Base-by-base conservation (phyloP, 2,113 vertebrate species). In the Vireo altiloquus region DNA sequence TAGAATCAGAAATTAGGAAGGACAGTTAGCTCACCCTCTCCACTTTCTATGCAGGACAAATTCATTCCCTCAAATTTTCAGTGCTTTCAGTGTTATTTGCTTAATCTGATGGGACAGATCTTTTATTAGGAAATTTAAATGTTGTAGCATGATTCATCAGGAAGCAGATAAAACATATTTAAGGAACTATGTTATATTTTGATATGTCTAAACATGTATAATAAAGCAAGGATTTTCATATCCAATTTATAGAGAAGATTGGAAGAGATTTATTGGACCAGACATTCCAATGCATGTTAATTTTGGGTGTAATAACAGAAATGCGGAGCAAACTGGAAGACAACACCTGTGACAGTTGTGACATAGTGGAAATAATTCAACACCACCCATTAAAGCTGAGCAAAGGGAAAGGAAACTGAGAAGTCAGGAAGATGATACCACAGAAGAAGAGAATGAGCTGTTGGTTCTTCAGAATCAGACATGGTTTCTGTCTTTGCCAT, bases 161-260 rank as follows among this genome's bases (percentile, higher is more conserved):
- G 63, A 95, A 93, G 65, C 7, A 89, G 44, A 52, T 64, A 68
- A 95, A 94, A 96, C 78, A 50, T 52, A 69, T 84, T 64, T 94
- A 78, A 90, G 64, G 42, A 96, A 82, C 33, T 33, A 24, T 37
- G 56, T 63, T 49, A 37, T 33, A 37, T 27, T 77, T 42, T 42
- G 21, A 56, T 76, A 54, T 53, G 77, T 80, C 63, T 85, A 91
- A 96, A 89, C 22, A 44, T 49, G 70, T 85, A 46, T 77, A 94
- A 85, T 72, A 84, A 94, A 94, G 11, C 30, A 85, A 82, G 24
- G n/a, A 80, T 84, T 94, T 87, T 70, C 28, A 31, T 80, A 87
- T 63, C 37, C 13, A 71, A 28, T 84, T 72, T 76, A 44, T 66
- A 37, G 16, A 84, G 56, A 86, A 82, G 28, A n/a, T 46, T 71